phyloP scores from a whole-genome alignment of 2,113 vertebrate species.

The Scatophagus argus region DNA sequence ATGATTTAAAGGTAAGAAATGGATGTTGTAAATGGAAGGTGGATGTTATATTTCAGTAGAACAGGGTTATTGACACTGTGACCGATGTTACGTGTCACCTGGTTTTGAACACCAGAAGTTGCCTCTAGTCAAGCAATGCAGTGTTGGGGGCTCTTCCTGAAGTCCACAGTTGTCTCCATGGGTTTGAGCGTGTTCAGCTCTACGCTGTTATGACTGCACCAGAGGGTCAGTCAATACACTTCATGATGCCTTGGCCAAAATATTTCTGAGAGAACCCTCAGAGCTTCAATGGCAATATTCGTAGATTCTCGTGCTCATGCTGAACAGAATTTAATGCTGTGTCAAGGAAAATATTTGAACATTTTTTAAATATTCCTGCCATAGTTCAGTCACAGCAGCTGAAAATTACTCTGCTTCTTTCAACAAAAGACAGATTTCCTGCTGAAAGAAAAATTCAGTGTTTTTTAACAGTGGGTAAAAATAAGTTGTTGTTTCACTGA shows the following conservation, averaged over 20 bases:
- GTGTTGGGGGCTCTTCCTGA: no score
- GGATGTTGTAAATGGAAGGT: no score
- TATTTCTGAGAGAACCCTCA: background rate
- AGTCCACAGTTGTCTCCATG: no score
- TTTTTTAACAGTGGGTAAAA: background rate
- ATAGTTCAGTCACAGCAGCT: background rate
- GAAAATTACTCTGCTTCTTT: background rate
- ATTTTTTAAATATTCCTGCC: background rate
- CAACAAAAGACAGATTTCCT: background rate
- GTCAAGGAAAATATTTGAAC: background rate
- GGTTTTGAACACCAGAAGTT: no score
- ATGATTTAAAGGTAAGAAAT: no score
- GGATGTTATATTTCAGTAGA: no score
- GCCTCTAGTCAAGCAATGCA: no score
- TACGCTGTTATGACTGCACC: no score
- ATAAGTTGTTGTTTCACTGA: background rate
- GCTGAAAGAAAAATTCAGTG: background rate
- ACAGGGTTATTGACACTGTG: no score
- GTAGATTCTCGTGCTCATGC: background rate
- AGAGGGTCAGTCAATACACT: no score
- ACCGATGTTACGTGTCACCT: no score
- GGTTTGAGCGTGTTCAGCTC: no score
- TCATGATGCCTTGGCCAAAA: background rate
- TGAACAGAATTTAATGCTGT: constrained; percentile 9
- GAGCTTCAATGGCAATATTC: background rate